Evolutionary conservation across 2,888 invertebrate species (phyloP).

Genomic region (Shargacucullia verbasci): DNA sequence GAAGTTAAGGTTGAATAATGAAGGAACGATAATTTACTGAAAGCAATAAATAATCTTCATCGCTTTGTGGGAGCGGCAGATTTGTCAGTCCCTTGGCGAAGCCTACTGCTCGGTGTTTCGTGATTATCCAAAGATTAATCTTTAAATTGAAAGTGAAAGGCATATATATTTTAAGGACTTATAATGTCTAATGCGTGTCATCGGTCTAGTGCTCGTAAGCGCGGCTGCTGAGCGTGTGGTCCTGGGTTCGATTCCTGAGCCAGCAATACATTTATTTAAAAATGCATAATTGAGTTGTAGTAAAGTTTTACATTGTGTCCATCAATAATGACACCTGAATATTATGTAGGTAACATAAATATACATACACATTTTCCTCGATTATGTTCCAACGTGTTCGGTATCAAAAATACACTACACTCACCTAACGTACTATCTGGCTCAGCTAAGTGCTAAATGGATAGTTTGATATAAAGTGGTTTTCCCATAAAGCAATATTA

Average conservation of each 20-base stretch:
- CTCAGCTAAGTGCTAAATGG: slow-evolving; percentile 49
- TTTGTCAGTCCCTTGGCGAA: slow-evolving; percentile 48
- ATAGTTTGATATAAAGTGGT: slow-evolving; percentile 41
- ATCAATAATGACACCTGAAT: neutral
- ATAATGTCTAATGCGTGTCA: no score
- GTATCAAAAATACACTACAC: slow-evolving; percentile 32
- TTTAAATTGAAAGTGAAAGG: slow-evolving; percentile 5
- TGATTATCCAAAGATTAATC: slow-evolving; percentile 27
- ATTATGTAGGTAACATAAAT: no score
- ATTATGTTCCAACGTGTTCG: slow-evolving; percentile 13
- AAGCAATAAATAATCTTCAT: slow-evolving; percentile 54
- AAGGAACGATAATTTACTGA: slow-evolving; percentile 50
- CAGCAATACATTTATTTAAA: no score
- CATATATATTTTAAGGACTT: neutral
- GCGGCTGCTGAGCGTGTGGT: no score
- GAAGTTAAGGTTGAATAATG: slow-evolving; percentile 53
- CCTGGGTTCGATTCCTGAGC: no score
- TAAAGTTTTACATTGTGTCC: no score
- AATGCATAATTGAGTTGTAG: no score
- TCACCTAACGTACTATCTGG: slow-evolving; percentile 21
- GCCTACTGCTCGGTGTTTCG: slow-evolving; percentile 17
- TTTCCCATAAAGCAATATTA: slow-evolving; percentile 29
- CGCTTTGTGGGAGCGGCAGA: slow-evolving; percentile 40
- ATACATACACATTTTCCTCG: slow-evolving; percentile 3
- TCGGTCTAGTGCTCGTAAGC: no score